Evolutionary conservation across 2,797 vertebrate species (phyloP).

Genomic region (Lepus oiostolus): DNA sequence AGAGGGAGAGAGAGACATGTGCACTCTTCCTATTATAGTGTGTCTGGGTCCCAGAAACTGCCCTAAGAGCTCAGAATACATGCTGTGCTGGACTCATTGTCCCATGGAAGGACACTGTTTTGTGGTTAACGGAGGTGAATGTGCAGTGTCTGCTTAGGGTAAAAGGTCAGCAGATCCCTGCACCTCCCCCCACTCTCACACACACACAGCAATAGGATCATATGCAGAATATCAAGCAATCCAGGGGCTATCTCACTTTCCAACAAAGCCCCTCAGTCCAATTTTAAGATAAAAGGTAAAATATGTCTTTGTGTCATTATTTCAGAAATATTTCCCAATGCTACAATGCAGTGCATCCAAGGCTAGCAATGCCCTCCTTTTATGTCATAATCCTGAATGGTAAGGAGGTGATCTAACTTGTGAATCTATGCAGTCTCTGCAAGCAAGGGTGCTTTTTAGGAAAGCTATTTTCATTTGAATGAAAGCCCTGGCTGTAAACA

Average conservation of each 20-base stretch:
- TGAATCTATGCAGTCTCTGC: not conserved
- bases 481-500: not conserved
- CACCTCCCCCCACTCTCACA: not conserved
- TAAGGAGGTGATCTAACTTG: not conserved
- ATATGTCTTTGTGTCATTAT: not conserved
- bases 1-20: no score
- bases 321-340: not conserved
- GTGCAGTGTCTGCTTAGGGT: fast-evolving
- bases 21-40: no score
- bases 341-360: not conserved
- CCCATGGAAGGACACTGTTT: not conserved
- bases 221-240: not conserved
- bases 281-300: not conserved
- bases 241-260: not conserved
- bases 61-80: not conserved
- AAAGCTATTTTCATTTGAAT: not conserved
- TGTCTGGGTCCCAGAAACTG: not conserved
- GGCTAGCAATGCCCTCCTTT: no score
- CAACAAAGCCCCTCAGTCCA: not conserved
- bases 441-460: not conserved
- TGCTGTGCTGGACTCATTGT: fast-evolving
- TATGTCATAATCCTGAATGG: not conserved
- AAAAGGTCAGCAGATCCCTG: not conserved
- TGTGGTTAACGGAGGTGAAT: not conserved
- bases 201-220: not conserved